These are phyloP conservation scores for Dipodomys ordii DNA, from an alignment of 2,113 vertebrate genomes.

Conservation along the genomic window DNA sequence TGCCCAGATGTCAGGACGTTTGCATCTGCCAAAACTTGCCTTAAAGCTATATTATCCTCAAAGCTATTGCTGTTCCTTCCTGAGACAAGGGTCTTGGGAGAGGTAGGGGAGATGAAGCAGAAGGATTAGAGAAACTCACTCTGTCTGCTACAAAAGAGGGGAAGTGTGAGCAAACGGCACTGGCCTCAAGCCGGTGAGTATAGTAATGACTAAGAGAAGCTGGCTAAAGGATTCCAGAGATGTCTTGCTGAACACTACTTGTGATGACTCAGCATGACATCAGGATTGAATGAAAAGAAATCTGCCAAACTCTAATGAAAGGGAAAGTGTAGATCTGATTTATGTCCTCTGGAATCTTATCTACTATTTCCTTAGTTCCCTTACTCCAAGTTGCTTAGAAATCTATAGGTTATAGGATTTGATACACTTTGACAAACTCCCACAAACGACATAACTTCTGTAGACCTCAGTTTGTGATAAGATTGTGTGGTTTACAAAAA, in stretches of 20 bases:
- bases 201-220: slow-evolving; percentile 73
- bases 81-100: neutral
- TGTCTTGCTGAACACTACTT: slow-evolving; percentile 13
- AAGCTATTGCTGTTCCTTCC: slow-evolving; percentile 61
- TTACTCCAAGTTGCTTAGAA: neutral
- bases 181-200: slow-evolving; percentile 56
- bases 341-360: neutral
- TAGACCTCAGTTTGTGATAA: slow-evolving; percentile 59
- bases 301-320: slow-evolving; percentile 19
- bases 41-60: slow-evolving; percentile 80
- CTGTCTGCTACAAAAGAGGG: slow-evolving; percentile 37
- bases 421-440: neutral
- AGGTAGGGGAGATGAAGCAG: neutral
- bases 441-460: slow-evolving; percentile 31
- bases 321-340: neutral
- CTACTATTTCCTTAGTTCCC: neutral
- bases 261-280: slow-evolving; percentile 72
- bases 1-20: slow-evolving; percentile 82
- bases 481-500: slow-evolving; percentile 53
- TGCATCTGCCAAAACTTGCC: slow-evolving; percentile 77
- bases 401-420: neutral
- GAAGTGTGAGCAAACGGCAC: slow-evolving; percentile 1
- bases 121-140: slow-evolving; percentile 20
- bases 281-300: slow-evolving; percentile 56
- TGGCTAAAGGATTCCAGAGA: slow-evolving; percentile 45